A percentile compares a stretch with the other conserved stretches of the same genome.
Conservation (phyloP, 2,797 vertebrate species). For the Channallabes apus region DNA sequence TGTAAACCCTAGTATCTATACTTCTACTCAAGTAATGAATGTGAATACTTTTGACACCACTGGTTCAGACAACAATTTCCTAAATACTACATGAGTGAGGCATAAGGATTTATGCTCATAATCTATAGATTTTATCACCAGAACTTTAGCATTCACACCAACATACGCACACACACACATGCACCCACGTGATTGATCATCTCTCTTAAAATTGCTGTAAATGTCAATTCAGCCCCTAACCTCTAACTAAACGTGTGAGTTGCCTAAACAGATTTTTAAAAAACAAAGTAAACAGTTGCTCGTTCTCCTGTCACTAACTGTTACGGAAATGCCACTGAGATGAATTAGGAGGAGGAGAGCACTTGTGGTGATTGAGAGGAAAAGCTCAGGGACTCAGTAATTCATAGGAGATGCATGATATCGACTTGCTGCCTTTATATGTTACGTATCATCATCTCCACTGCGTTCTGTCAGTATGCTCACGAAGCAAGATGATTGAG, state of each 20-base stretch:
- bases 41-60: neutral
- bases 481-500: neutral
- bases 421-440: neutral
- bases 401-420: neutral
- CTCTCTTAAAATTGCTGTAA: neutral
- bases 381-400: neutral
- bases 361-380: neutral
- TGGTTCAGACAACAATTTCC: neutral
- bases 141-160: neutral
- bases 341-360: neutral
- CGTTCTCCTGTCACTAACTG: neutral
- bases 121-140: neutral
- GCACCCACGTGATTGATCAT: neutral
- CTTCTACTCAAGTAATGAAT: too few species aligned
- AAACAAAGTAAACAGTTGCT: neutral
- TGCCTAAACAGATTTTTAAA: neutral
- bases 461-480: neutral
- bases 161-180: neutral
- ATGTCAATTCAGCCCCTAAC: neutral
- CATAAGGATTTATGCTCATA: neutral
- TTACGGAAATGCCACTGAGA: neutral
- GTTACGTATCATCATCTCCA: neutral
- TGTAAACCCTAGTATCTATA: too few species aligned
- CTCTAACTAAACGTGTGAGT: neutral
- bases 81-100: neutral